These are phyloP conservation scores for Suncus etruscus DNA, from an alignment of 2,113 vertebrate species.

Conservation along the genomic window DNA sequence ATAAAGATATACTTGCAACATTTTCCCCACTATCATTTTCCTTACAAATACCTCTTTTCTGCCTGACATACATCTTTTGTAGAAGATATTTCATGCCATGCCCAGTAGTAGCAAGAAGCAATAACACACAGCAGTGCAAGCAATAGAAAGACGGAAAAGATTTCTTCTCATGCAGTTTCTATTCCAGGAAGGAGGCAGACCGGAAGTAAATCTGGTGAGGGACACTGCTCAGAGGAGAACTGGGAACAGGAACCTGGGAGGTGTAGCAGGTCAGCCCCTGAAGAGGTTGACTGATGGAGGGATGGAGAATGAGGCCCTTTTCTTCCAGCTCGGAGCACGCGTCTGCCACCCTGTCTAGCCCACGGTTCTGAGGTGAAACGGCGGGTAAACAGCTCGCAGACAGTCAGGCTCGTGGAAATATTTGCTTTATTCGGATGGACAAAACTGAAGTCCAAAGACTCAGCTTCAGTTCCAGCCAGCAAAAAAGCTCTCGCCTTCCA, in stretches of 20 bases:
- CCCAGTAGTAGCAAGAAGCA: background rate
- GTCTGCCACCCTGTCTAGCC: too few species aligned
- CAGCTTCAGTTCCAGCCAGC: too few species aligned
- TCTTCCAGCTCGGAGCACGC: too few species aligned
- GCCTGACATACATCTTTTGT: background rate
- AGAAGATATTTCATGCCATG: background rate
- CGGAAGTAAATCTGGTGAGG: background rate
- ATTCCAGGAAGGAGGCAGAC: background rate
- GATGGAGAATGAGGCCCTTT: too few species aligned
- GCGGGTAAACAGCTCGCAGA: too few species aligned
- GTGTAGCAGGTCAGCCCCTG: too few species aligned
- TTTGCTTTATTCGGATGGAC: too few species aligned
- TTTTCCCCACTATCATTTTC: background rate
- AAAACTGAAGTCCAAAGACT: too few species aligned
- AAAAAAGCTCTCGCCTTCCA: too few species aligned
- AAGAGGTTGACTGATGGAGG: too few species aligned
- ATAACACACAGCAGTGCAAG: background rate
- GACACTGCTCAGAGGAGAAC: background rate
- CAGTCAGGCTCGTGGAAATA: too few species aligned
- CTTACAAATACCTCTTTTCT: background rate
- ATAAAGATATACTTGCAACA: background rate
- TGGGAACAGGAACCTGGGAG: background rate
- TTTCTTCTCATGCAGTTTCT: background rate
- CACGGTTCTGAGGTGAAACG: too few species aligned
- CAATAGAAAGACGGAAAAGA: background rate